phyloP scores from a whole-genome alignment of 2,888 invertebrate species.

The Sphaeridia pumilis region DNA sequence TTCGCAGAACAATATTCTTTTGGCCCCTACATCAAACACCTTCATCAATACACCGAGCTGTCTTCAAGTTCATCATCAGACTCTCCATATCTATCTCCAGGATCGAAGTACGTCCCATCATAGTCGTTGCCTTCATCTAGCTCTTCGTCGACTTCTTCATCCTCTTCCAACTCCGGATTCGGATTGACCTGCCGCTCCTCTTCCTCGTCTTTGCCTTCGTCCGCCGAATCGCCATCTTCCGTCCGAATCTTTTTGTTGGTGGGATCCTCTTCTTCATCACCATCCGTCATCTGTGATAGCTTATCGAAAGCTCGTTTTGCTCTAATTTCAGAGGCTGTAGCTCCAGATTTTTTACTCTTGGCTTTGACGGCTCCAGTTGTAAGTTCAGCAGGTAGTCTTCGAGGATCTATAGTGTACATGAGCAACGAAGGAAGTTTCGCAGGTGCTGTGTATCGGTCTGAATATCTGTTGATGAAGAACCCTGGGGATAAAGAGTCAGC shows the following conservation, averaged over 20 bases:
- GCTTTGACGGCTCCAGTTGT: neutral
- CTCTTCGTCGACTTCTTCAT: conserved; percentile 44
- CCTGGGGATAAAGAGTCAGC: conserved; percentile 4
- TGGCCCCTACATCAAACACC: no score
- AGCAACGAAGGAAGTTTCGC: conserved; percentile 23
- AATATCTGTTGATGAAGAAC: conserved; percentile 39
- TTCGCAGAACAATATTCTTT: no score
- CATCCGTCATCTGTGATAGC: conserved; percentile 25
- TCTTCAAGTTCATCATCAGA: conserved; percentile 40
- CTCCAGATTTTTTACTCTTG: neutral
- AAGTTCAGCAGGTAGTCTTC: conserved; percentile 13
- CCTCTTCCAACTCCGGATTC: conserved; percentile 23
- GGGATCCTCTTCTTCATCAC: conserved; percentile 15
- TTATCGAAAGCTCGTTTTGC: conserved; percentile 18
- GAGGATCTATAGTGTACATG: conserved; percentile 9
- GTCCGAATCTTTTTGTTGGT: conserved; percentile 29
- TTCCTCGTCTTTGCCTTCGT: conserved; percentile 36
- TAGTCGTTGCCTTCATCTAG: conserved; percentile 43
- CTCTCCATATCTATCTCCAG: conserved; percentile 46
- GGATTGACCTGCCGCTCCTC: conserved; percentile 25
- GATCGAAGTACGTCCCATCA: conserved; percentile 37
- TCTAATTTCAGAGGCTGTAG: conserved; percentile 3
- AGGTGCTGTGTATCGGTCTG: conserved; percentile 41
- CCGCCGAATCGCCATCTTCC: conserved; percentile 31
- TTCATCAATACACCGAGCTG: conserved; percentile 30